Evolutionary conservation across 1,140 invertebrate genomes (phyloP).

Genomic region (Daktulosphaira vitifoliae): DNA sequence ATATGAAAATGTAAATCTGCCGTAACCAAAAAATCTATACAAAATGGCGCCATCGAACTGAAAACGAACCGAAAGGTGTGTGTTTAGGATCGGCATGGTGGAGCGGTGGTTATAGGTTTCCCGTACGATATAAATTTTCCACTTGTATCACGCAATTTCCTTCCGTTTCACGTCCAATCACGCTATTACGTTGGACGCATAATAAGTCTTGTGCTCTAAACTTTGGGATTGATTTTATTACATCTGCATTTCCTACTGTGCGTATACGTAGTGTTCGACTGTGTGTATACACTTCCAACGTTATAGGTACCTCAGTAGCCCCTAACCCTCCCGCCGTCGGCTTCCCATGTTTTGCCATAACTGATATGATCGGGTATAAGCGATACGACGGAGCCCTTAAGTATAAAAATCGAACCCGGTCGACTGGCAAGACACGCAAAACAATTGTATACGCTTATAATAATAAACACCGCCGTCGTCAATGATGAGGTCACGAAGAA

Average conservation of each 20-base stretch:
- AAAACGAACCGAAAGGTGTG: slow-evolving; percentile 13
- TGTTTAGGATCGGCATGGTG: too few relatives aligned
- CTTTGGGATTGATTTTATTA: slow-evolving; percentile 33
- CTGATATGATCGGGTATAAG: slow-evolving; percentile 21
- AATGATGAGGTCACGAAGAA: slow-evolving; percentile 25
- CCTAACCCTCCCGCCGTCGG: too few relatives aligned
- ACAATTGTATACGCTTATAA: neutral
- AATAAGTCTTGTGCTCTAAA: slow-evolving; percentile 29
- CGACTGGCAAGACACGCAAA: slow-evolving; percentile 28
- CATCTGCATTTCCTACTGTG: slow-evolving; percentile 19
- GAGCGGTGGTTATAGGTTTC: neutral
- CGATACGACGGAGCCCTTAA: slow-evolving; percentile 25
- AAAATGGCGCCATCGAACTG: slow-evolving; percentile 22
- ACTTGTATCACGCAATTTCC: slow-evolving; percentile 33
- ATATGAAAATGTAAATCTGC: too few relatives aligned
- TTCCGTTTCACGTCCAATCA: slow-evolving; percentile 32
- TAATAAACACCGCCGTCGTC: neutral
- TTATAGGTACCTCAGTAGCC: neutral
- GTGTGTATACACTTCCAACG: too few relatives aligned
- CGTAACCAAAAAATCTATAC: too few relatives aligned
- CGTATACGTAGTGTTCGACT: too few relatives aligned
- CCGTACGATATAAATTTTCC: slow-evolving; percentile 25
- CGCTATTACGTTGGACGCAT: slow-evolving; percentile 32
- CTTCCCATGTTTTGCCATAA: neutral
- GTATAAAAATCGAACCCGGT: slow-evolving; percentile 23